Percentiles rank a stretch among this genome's conserved stretches.
phyloP scores from a whole-genome alignment of 35 echinoderm and acorn worm genomes.

The Holothuria glaberrima region DNA sequence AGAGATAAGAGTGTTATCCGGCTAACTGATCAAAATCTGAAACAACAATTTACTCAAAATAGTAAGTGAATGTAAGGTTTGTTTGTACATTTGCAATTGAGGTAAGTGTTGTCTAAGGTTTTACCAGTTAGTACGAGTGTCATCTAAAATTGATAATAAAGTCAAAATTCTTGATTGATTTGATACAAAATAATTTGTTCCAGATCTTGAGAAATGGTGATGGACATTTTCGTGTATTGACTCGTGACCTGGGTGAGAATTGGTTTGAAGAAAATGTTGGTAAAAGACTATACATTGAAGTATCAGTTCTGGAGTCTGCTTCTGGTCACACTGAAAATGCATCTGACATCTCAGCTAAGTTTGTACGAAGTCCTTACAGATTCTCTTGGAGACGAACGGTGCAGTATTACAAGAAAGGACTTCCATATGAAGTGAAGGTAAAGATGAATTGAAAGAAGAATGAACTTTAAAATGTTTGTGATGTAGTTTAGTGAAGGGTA shows the following conservation, averaged over 20 bases:
- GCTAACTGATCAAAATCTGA: no score
- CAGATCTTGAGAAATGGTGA: constrained; percentile 20
- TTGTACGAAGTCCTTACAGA: constrained; percentile 64
- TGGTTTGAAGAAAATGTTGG: constrained; percentile 77
- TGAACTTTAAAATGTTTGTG: no score
- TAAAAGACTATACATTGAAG: constrained; percentile 54
- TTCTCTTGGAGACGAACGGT: constrained; percentile 65
- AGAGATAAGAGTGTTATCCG: no score
- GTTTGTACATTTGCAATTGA: no score
- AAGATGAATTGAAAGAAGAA: no score
- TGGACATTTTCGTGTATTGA: constrained; percentile 2
- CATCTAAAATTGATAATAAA: no score
- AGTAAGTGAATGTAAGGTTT: no score
- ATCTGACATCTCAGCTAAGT: constrained; percentile 42
- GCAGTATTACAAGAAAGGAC: constrained; percentile 66
- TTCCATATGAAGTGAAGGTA: constrained; percentile 89
- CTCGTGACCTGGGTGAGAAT: constrained; percentile 32
- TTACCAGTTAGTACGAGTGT: no score
- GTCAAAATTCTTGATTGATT: no score
- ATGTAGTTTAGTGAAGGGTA: no score
- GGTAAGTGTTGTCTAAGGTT: no score
- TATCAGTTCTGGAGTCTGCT: constrained; percentile 62
- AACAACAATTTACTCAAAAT: no score
- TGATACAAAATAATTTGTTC: neutral
- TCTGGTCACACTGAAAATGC: constrained; percentile 57